Conservation (phyloP, 2,113 vertebrate genomes). For the Mirounga angustirostris region DNA sequence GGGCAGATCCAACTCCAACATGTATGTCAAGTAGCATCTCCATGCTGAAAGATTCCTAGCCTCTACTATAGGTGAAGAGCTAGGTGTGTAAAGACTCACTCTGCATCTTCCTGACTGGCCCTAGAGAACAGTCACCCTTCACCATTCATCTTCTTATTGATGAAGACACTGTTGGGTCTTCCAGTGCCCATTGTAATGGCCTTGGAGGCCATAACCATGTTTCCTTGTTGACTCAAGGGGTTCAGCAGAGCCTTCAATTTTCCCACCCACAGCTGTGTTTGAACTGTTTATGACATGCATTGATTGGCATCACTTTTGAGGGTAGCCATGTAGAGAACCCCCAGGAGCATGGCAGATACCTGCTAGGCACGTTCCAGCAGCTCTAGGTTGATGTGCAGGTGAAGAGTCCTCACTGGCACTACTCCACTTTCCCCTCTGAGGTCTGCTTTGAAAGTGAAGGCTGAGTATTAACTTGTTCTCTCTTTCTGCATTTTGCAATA, state of each 20-base stretch:
- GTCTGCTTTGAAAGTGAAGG: conserved; percentile 92
- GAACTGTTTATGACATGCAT: conserved; percentile 91
- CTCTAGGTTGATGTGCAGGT: conserved; percentile 92
- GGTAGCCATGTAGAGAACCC: conserved; percentile 90
- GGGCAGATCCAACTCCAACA: conserved; percentile 89
- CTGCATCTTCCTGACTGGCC: conserved; percentile 89
- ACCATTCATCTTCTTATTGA: conserved; percentile 91
- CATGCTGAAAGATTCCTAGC: conserved; percentile 91
- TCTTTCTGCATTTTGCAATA: background rate
- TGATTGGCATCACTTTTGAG: conserved; percentile 89
- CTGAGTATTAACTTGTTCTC: conserved; percentile 79
- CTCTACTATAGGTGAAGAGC: conserved; percentile 90
- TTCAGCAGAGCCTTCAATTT: conserved; percentile 90
- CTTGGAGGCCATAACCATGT: conserved; percentile 90
- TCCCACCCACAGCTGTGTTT: conserved; percentile 89
- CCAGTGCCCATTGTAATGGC: conserved; percentile 91
- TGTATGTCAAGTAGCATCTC: conserved; percentile 88
- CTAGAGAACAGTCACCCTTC: conserved; percentile 90
- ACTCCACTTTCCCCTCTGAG: conserved; percentile 92
- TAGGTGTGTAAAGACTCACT: conserved; percentile 90
- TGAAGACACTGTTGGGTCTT: conserved; percentile 89
- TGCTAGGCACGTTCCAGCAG: conserved; percentile 91
- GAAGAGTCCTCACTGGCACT: conserved; percentile 89
- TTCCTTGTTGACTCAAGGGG: conserved; percentile 89
- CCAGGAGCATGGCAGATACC: conserved; percentile 90